phyloP scores from a whole-genome alignment of 2,113 vertebrate genomes.

The Gobius niger region DNA sequence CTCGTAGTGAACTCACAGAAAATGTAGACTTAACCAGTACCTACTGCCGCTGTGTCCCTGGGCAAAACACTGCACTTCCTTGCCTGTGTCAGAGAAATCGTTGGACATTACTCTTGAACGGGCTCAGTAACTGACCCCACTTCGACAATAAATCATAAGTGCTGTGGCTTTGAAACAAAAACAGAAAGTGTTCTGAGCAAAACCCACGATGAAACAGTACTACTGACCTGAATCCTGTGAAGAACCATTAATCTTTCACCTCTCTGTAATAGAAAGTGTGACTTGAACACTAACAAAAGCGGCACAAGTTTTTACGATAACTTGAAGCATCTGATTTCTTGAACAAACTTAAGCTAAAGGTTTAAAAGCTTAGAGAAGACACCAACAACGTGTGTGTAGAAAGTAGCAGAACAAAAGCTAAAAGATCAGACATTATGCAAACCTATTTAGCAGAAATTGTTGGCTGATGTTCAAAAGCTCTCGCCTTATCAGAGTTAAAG shows the following conservation, averaged over 20 bases:
- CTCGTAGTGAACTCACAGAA: too few species aligned
- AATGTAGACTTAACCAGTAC: too few species aligned
- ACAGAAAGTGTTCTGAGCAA: background rate
- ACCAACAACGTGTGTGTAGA: background rate
- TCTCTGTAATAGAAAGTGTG: background rate
- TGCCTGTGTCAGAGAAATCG: background rate
- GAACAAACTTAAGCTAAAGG: background rate
- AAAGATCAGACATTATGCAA: background rate
- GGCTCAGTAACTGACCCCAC: background rate
- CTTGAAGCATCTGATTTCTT: background rate
- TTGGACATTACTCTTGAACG: background rate
- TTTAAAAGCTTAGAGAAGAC: background rate
- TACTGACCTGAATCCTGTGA: background rate
- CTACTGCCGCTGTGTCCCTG: too few species aligned
- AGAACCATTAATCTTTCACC: slow-evolving; percentile 5
- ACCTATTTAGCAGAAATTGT: background rate
- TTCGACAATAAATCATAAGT: slow-evolving; percentile 14
- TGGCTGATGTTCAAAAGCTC: background rate
- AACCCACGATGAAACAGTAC: slow-evolving; percentile 1
- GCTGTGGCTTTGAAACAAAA: slow-evolving; percentile 11
- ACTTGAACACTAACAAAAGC: background rate
- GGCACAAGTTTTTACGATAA: background rate
- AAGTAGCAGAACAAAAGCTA: background rate
- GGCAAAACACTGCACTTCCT: background rate
- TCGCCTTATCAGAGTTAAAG: too few species aligned